Percentiles rank a stretch among this genome's conserved stretches.
Conservation (phyloP, 2,888 invertebrate species). For the Anthophora plumipes region DNA sequence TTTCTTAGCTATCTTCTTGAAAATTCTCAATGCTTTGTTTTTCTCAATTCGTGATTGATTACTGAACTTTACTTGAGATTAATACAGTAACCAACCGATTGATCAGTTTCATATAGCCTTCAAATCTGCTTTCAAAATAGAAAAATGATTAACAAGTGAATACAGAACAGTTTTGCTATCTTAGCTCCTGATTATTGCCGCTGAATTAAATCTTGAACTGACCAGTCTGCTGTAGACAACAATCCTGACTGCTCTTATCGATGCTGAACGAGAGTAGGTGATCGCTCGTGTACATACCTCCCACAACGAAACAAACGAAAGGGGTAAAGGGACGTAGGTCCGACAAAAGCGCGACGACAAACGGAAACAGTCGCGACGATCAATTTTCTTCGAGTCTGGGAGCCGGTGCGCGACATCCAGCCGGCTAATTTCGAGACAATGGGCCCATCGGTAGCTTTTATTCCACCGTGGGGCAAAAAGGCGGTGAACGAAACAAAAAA, state of each 20-base stretch:
- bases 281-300: conserved; percentile 11
- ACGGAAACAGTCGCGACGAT: conserved; percentile 55
- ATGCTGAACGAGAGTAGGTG: background rate
- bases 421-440: conserved; percentile 72
- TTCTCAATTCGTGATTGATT: too few species aligned
- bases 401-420: conserved; percentile 55
- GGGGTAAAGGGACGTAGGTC: background rate
- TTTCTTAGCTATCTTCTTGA: too few species aligned
- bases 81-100: too few species aligned
- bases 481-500: conserved; percentile 19
- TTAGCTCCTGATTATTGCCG: too few species aligned
- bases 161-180: too few species aligned
- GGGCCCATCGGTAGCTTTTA: conserved; percentile 68
- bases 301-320: background rate
- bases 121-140: too few species aligned
- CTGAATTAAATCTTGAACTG: too few species aligned
- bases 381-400: conserved; percentile 47
- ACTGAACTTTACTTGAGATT: too few species aligned
- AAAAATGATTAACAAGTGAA: too few species aligned
- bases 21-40: too few species aligned
- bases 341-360: conserved; percentile 39
- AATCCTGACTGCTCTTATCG: background rate
- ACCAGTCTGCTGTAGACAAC: too few species aligned
- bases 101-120: too few species aligned
- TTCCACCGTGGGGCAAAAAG: conserved; percentile 59